A percentile compares a stretch with the other conserved stretches of the same genome.
Evolutionary conservation across 64 coral and sea anemone genomes (phyloP).

Genomic region (Porites lutea): DNA sequence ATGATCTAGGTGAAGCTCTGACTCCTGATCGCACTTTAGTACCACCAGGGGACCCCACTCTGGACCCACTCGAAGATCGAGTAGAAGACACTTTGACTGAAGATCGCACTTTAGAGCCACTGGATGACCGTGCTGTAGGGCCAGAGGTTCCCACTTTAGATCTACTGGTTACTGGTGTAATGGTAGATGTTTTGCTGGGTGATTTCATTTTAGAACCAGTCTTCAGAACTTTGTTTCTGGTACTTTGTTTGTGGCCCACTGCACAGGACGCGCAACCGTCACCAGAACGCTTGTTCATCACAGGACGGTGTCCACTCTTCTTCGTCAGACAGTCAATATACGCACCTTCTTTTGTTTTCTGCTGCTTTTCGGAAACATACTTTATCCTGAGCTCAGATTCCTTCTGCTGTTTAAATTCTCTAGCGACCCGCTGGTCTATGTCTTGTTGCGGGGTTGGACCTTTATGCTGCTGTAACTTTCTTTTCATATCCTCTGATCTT

Average conservation of each 20-base stretch:
- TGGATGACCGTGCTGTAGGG: neutral
- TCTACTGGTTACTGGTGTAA: neutral
- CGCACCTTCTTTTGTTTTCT: constrained; percentile 5
- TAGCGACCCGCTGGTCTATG: neutral
- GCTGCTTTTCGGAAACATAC: neutral
- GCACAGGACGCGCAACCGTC: neutral
- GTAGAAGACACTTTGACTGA: neutral
- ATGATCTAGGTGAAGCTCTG: neutral
- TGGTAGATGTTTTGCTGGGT: neutral
- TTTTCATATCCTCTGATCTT: neutral
- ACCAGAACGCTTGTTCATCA: neutral
- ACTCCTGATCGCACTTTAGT: neutral
- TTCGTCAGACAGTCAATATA: neutral
- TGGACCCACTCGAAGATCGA: neutral
- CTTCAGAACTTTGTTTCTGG: neutral
- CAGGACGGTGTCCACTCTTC: constrained; percentile 1
- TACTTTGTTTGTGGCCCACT: neutral
- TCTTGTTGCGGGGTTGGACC: neutral
- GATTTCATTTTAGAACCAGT: neutral
- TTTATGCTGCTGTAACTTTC: neutral
- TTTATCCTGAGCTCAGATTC: neutral
- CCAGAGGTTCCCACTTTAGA: neutral
- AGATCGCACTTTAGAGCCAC: neutral
- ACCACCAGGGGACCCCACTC: neutral
- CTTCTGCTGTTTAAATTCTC: neutral